Evolutionary conservation across 2,797 vertebrate genomes (phyloP).

Genomic region (Phrynocephalus guinanensis): DNA sequence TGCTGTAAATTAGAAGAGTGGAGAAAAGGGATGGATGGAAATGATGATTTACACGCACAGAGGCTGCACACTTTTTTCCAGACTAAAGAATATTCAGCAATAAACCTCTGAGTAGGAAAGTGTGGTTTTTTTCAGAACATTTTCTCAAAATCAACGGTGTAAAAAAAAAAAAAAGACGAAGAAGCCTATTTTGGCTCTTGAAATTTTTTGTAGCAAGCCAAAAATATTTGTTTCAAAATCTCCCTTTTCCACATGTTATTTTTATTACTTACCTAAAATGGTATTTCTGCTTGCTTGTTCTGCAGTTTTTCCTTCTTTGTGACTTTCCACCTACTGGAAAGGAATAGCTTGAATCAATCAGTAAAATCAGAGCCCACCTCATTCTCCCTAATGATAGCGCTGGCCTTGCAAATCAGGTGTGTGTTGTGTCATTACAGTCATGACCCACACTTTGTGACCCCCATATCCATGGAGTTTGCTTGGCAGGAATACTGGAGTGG

Average conservation of each 20-base stretch:
- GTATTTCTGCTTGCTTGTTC: slow-evolving; percentile 9
- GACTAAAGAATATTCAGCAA: slow-evolving; percentile 58
- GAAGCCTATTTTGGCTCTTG: slow-evolving; percentile 38
- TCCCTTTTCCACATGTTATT: slow-evolving; percentile 19
- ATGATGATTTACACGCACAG: slow-evolving; percentile 64
- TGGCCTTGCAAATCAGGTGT: slow-evolving; percentile 9
- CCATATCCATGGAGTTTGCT: no score
- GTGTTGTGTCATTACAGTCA: no score
- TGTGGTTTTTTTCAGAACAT: slow-evolving; percentile 62
- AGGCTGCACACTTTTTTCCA: slow-evolving; percentile 54
- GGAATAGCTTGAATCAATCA: neutral
- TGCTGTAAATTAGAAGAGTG: slow-evolving; percentile 33
- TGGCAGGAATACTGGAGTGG: no score
- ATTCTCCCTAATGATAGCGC: neutral
- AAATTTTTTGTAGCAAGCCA: slow-evolving; percentile 46
- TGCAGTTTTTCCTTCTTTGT: neutral
- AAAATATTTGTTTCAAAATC: slow-evolving; percentile 40
- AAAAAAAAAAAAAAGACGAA: slow-evolving; percentile 32
- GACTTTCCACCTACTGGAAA: slow-evolving; percentile 21
- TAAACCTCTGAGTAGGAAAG: slow-evolving; percentile 53
- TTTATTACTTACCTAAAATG: slow-evolving; percentile 48
- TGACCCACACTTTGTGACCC: no score
- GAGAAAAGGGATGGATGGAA: neutral
- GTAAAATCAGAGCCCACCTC: neutral
- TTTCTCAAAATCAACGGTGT: slow-evolving; percentile 51